Percentiles rank a stretch among this genome's conserved stretches.
These are phyloP conservation scores for Andrena bicolor DNA, from an alignment of 2,888 invertebrate genomes.

Conservation along the genomic window DNA sequence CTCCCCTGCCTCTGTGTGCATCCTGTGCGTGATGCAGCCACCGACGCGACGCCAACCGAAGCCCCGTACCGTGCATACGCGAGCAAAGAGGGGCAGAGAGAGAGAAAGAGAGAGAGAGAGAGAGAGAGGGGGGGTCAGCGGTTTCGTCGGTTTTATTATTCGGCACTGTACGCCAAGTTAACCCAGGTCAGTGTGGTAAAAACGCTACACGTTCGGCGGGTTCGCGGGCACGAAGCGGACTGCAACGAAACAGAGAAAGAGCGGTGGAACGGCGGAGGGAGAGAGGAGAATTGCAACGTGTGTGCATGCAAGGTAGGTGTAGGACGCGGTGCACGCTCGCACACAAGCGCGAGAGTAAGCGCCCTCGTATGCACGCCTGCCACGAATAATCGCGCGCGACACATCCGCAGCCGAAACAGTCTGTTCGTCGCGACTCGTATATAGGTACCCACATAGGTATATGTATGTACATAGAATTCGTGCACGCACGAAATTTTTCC, in stretches of 20 bases:
- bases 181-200: conserved; percentile 83
- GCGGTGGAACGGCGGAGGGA: not conserved
- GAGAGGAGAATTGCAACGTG: conserved; percentile 22
- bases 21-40: not conserved
- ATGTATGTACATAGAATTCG: no score
- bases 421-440: conserved; percentile 44
- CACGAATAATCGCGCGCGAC: conserved; percentile 71
- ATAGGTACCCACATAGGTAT: no score
- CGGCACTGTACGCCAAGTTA: conserved; percentile 81
- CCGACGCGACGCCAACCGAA: not conserved
- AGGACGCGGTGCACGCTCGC: conserved; percentile 2
- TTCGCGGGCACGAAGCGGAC: conserved; percentile 43
- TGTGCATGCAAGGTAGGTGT: conserved; percentile 25
- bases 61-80: conserved; percentile 30
- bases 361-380: conserved; percentile 69
- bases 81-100: conserved; percentile 30
- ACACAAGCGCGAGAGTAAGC: conserved; percentile 47
- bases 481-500: conserved; percentile 31
- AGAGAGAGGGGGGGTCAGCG: conserved; percentile 74
- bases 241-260: conserved; percentile 48
- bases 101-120: conserved; percentile 60
- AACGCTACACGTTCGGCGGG: conserved; percentile 69
- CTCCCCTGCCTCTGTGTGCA: conserved; percentile 29
- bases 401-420: conserved; percentile 78
- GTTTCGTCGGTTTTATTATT: conserved; percentile 82